Evolutionary conservation across 1,140 invertebrate species (phyloP).

Genomic region (Arctopsyche grandis): DNA sequence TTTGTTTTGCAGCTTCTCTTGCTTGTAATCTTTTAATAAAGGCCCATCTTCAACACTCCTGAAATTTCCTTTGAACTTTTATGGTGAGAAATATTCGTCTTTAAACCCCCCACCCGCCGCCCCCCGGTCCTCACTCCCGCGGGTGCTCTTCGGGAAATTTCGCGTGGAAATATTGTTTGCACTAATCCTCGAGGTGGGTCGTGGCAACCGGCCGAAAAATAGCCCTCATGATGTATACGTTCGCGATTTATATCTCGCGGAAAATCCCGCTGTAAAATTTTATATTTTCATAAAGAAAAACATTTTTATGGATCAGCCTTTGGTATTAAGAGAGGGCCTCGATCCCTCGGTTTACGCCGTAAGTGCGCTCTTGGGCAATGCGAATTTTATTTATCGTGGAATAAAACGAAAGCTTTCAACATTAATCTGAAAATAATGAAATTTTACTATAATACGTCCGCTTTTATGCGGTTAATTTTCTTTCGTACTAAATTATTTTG

Average conservation of each 20-base stretch:
- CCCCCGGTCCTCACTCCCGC: too few species aligned
- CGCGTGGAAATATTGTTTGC: slow-evolving; percentile 24
- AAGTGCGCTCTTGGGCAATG: too few species aligned
- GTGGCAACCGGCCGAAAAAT: neutral
- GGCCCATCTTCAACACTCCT: neutral
- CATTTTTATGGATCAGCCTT: slow-evolving; percentile 1
- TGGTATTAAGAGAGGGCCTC: too few species aligned
- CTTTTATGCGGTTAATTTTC: too few species aligned
- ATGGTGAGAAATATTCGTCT: slow-evolving; percentile 19
- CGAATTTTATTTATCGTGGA: too few species aligned
- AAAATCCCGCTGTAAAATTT: slow-evolving; percentile 8
- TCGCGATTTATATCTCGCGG: neutral
- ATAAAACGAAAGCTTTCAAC: too few species aligned
- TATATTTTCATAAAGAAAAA: slow-evolving; percentile 5
- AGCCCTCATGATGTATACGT: slow-evolving; percentile 1
- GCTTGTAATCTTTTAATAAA: slow-evolving; percentile 25
- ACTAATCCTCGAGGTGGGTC: slow-evolving; percentile 1
- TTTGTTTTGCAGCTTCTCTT: neutral
- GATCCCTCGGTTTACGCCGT: too few species aligned
- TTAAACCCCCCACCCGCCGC: neutral
- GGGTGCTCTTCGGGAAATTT: neutral
- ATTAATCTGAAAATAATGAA: too few species aligned
- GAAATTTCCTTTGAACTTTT: slow-evolving; percentile 19
- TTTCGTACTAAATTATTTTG: too few species aligned
- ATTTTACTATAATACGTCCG: too few species aligned